Conservation (phyloP, 2,113 vertebrate genomes). For the Rissa tridactyla region DNA sequence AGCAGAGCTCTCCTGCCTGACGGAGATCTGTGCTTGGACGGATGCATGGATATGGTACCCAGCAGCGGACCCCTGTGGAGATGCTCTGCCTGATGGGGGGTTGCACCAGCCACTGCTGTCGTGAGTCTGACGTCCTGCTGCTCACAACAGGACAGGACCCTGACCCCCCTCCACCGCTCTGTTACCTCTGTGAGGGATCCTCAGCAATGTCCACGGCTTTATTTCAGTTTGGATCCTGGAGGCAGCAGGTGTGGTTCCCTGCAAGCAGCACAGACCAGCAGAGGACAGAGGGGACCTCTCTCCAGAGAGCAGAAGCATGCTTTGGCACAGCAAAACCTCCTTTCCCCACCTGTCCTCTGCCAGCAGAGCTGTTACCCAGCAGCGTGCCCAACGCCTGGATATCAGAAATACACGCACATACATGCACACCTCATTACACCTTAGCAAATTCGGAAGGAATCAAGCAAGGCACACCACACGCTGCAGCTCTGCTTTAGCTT, state of each 20-base stretch:
- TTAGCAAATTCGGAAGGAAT: not conserved
- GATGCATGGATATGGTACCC: not conserved
- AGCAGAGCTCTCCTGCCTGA: not conserved
- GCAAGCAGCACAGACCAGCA: fast-evolving
- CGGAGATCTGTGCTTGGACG: not conserved
- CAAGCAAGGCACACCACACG: not conserved
- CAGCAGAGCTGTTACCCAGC: not conserved
- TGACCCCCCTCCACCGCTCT: not conserved
- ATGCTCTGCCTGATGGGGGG: fast-evolving
- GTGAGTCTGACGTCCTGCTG: not conserved
- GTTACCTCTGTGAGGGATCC: not conserved
- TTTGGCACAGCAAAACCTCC: not conserved
- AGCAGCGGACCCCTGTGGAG: fast-evolving
- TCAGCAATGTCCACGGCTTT: not conserved
- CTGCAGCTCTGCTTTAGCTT: not conserved
- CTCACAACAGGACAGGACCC: not conserved
- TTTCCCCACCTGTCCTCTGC: not conserved
- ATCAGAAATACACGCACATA: not conserved
- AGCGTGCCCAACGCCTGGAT: not conserved
- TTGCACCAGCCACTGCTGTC: not conserved
- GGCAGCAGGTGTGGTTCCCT: not conserved
- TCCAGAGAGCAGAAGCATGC: not conserved
- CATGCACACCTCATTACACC: not conserved
- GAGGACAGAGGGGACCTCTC: not conserved
- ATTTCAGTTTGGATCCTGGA: not conserved